Conservation (phyloP, 2,113 vertebrate genomes). For the Syngnathus scovelli region DNA sequence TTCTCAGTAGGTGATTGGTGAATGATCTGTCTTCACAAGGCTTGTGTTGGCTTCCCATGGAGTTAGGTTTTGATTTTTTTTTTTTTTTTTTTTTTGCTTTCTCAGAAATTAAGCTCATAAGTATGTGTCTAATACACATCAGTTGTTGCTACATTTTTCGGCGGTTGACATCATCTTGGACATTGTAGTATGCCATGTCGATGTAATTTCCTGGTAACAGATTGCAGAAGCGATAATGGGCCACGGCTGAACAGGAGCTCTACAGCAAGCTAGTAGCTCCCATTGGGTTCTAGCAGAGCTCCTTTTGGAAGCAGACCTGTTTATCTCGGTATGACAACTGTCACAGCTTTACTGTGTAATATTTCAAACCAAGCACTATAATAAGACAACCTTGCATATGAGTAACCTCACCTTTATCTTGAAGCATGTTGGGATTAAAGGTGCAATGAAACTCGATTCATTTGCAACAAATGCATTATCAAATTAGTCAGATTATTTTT, state of each 20-base stretch:
- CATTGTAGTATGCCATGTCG: slow-evolving; percentile 3
- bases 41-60: slow-evolving; percentile 28
- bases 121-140: slow-evolving; percentile 5
- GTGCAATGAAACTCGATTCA: no score
- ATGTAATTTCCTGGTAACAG: slow-evolving; percentile 34
- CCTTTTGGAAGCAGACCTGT: slow-evolving; percentile 68
- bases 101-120: slow-evolving; percentile 4
- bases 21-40: slow-evolving; percentile 36
- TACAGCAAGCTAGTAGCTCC: slow-evolving; percentile 45
- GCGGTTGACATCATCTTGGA: slow-evolving; percentile 9
- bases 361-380: slow-evolving; percentile 21
- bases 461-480: no score
- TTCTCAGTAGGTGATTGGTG: slow-evolving; percentile 17
- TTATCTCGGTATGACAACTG: slow-evolving; percentile 50
- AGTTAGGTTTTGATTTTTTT: slow-evolving; percentile 7
- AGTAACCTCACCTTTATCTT: not conserved
- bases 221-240: slow-evolving; percentile 34
- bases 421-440: not conserved
- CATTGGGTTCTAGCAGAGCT: slow-evolving; percentile 54
- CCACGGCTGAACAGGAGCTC: slow-evolving; percentile 39
- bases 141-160: not conserved
- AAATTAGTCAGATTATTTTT: no score
- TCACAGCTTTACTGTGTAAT: slow-evolving; percentile 57
- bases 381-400: slow-evolving; percentile 18
- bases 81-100: not conserved